Evolutionary conservation across 2,888 invertebrate species (phyloP).

Genomic region (Boloria euphrosyne): DNA sequence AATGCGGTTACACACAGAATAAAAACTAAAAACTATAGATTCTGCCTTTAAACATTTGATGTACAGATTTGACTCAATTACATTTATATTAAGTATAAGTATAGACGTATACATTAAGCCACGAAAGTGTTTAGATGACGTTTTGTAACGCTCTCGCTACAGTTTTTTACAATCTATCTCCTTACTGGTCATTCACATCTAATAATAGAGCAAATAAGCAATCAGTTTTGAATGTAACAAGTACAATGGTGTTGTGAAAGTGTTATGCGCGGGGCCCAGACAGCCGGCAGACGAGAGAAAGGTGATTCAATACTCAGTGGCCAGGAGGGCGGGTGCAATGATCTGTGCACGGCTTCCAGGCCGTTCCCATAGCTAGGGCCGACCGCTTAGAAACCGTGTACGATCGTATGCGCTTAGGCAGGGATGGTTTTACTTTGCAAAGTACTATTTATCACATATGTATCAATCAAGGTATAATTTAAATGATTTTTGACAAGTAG

Average conservation of each 20-base stretch:
- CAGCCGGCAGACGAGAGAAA: slow-evolving; percentile 71
- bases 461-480: no score
- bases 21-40: no score
- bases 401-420: not conserved
- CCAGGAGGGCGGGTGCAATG: slow-evolving; percentile 49
- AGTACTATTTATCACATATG: no score
- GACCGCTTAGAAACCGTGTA: slow-evolving; percentile 3
- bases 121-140: not conserved
- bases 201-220: slow-evolving; percentile 22
- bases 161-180: slow-evolving; percentile 12
- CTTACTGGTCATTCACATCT: slow-evolving; percentile 1
- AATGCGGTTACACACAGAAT: no score
- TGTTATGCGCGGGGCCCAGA: slow-evolving; percentile 52
- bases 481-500: no score
- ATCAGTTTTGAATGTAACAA: slow-evolving; percentile 25
- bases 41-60: no score
- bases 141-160: not conserved
- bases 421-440: no score
- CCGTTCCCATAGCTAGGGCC: slow-evolving; percentile 20
- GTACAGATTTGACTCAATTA: not conserved
- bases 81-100: not conserved
- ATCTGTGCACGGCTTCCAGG: slow-evolving; percentile 46
- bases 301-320: slow-evolving; percentile 58
- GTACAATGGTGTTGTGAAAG: slow-evolving; percentile 36
- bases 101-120: no score